phyloP scores from a whole-genome alignment of 2,797 vertebrate genomes.

The Phrynocephalus guinanensis region DNA sequence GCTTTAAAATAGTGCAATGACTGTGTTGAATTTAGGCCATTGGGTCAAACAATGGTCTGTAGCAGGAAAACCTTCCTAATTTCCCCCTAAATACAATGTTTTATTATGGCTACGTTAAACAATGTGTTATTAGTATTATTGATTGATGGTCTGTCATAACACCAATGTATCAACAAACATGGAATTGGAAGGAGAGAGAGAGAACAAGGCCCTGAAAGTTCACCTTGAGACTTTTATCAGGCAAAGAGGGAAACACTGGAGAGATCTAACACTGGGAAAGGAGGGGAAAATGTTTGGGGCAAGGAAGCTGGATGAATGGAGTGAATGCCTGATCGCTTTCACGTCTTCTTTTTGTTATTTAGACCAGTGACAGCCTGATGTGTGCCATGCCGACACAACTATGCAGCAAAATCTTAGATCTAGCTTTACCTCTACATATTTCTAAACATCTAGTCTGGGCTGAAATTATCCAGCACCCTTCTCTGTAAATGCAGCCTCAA shows the following conservation, averaged over 20 bases:
- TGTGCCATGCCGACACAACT: constrained; percentile 18
- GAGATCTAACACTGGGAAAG: neutral
- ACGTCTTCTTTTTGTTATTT: constrained; percentile 23
- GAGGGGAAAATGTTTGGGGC: neutral
- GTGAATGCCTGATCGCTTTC: constrained; percentile 19
- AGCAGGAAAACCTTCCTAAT: neutral
- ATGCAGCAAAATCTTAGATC: constrained; percentile 9
- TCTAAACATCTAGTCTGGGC: constrained; percentile 21
- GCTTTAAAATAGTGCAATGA: neutral
- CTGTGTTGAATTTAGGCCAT: neutral
- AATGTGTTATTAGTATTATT: neutral
- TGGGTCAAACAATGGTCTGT: neutral
- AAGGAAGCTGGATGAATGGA: neutral
- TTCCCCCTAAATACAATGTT: neutral
- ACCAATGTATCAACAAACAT: neutral
- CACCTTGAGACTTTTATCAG: neutral
- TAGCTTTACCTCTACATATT: constrained; percentile 37
- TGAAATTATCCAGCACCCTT: constrained; percentile 26
- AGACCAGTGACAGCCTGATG: constrained; percentile 9
- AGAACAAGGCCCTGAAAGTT: neutral
- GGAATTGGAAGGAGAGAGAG: neutral
- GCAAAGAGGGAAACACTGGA: neutral
- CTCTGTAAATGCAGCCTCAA: constrained; percentile 23
- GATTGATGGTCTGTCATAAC: neutral
- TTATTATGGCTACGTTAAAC: neutral